A percentile compares a stretch with the other conserved stretches of the same genome.
These are phyloP conservation scores for Tangara arthus DNA, from an alignment of 2,797 vertebrate species.

Conservation along the genomic window DNA sequence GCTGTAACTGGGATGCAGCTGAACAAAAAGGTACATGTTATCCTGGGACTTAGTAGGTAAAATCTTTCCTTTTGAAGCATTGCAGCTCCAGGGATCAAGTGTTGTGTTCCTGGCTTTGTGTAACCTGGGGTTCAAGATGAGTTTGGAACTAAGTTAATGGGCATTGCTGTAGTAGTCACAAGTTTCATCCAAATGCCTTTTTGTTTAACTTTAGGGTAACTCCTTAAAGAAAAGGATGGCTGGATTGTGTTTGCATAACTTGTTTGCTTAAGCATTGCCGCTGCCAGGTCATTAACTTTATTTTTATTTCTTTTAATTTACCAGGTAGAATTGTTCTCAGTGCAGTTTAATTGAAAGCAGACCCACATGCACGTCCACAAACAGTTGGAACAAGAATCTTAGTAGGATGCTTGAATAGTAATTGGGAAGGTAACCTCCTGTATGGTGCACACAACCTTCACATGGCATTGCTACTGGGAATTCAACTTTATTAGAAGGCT, in stretches of 20 bases:
- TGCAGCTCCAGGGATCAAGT: neutral
- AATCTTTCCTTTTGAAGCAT: neutral
- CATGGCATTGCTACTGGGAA: neutral
- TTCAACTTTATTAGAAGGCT: neutral
- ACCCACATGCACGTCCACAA: neutral
- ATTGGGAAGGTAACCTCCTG: neutral
- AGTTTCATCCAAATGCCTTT: neutral
- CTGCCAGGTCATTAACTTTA: slow-evolving; percentile 67
- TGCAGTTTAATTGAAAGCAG: slow-evolving; percentile 66
- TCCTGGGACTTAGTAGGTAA: neutral
- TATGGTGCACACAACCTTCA: neutral
- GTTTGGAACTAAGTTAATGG: neutral
- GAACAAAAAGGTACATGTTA: neutral
- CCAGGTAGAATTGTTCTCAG: slow-evolving; percentile 66
- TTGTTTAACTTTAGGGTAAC: slow-evolving; percentile 30
- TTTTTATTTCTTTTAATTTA: slow-evolving; percentile 75
- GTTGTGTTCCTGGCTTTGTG: neutral
- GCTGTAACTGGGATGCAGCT: neutral
- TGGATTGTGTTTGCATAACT: slow-evolving; percentile 50
- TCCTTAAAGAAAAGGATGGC: slow-evolving; percentile 43
- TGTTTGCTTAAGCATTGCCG: slow-evolving; percentile 66
- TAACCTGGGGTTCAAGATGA: neutral
- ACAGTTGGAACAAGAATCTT: neutral
- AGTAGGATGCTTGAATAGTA: neutral
- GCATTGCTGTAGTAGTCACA: neutral